A percentile compares a stretch with the other conserved stretches of the same genome.
These are phyloP conservation scores for Prionace glauca DNA, from an alignment of 2,797 vertebrate genomes.

Conservation along the genomic window DNA sequence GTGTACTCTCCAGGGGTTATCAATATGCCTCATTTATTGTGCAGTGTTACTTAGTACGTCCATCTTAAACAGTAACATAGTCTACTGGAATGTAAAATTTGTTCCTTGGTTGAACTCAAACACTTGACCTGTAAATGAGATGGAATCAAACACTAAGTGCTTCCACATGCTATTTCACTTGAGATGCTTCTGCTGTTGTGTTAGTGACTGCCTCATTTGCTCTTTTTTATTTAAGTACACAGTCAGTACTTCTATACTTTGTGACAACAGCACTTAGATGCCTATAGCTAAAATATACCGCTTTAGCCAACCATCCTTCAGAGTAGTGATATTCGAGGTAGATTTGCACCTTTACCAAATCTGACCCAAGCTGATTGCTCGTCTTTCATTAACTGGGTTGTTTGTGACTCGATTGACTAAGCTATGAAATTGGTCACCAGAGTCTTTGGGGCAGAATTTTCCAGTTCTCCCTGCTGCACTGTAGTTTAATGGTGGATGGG, in stretches of 20 bases:
- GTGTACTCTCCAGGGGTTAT: too few species aligned
- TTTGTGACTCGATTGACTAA: background rate
- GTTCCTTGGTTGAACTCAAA: conserved; percentile 22
- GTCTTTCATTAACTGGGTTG: background rate
- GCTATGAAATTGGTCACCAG: background rate
- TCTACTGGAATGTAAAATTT: background rate
- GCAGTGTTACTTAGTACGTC: background rate
- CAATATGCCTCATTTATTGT: background rate
- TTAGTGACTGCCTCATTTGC: background rate
- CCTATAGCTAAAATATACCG: background rate
- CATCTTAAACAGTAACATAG: background rate
- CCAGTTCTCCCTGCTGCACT: too few species aligned
- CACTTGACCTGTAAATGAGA: conserved; percentile 17
- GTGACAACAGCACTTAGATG: background rate
- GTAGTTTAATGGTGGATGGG: too few species aligned
- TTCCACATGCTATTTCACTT: conserved; percentile 8
- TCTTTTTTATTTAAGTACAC: background rate
- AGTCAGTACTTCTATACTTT: background rate
- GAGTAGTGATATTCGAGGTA: background rate
- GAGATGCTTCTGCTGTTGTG: background rate
- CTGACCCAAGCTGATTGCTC: background rate
- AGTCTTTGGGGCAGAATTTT: too few species aligned
- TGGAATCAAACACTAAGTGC: conserved; percentile 13
- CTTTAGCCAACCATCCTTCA: background rate
- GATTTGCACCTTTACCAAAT: background rate